A percentile compares a stretch with the other conserved stretches of the same genome.
These are phyloP conservation scores for Drosophila asahinai DNA, from an alignment of 1,140 invertebrate genomes.

Conservation along the genomic window DNA sequence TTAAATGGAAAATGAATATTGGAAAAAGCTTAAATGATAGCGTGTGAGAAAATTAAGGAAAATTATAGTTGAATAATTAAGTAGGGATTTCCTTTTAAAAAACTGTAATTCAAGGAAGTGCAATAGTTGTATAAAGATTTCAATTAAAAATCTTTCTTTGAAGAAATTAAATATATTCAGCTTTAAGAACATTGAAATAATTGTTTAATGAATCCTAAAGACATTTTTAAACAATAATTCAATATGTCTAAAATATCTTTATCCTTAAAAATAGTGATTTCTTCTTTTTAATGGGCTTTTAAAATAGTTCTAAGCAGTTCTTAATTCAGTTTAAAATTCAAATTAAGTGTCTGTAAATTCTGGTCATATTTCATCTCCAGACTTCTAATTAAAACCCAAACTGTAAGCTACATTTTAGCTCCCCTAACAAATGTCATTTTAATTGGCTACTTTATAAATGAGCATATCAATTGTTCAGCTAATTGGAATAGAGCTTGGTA, in stretches of 20 bases:
- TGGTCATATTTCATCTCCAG: background rate
- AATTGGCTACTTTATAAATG: slow-evolving; percentile 25
- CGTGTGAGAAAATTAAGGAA: background rate
- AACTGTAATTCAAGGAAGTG: background rate
- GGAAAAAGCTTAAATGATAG: background rate
- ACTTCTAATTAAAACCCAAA: slow-evolving; percentile 2
- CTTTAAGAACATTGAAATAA: background rate
- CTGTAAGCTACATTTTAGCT: slow-evolving; percentile 35
- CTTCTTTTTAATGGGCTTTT: background rate
- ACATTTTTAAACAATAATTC: background rate
- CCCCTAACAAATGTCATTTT: slow-evolving; percentile 20
- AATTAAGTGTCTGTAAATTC: background rate
- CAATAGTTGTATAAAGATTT: too few species aligned
- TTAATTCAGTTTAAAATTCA: too few species aligned
- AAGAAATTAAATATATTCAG: background rate
- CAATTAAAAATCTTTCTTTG: background rate
- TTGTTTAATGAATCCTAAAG: background rate
- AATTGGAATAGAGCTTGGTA: slow-evolving; percentile 12
- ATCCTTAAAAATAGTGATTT: too few species aligned
- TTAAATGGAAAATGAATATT: background rate
- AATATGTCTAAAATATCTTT: too few species aligned
- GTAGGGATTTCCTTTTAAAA: background rate
- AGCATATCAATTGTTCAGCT: slow-evolving; percentile 21
- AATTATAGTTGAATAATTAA: background rate
- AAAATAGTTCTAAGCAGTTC: background rate